Evolutionary conservation across 2,797 vertebrate genomes (phyloP), one percentile per base, ranked within the genome.

Genomic region (Micromesistius poutassou): DNA sequence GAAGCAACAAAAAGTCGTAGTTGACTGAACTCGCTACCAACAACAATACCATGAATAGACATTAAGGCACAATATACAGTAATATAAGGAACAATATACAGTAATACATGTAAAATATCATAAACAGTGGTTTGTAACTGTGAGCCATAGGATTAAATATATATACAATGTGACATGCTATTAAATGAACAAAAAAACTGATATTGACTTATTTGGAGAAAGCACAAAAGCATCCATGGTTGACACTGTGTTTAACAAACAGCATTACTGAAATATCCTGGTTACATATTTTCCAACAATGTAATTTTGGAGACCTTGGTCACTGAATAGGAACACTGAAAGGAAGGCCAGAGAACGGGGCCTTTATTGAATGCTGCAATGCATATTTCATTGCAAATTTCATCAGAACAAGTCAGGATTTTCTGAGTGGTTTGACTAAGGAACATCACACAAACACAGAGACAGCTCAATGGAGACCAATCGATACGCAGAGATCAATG

Each of bases 361-460:
- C n/a, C 22, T 62, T 62, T 25, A 62, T 62, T 19, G 46, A 62
- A 62, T 25, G 22, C n/a, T 62, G 5, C 9, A 62, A 62, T 62
- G 55, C 55, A 40, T 46, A 74, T 71, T 71, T 71, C 68, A 31
- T 14, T 25, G n/a, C 12, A 12, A 14, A 16, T 30, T 31, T 71
- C 28, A 71, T 71, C 68, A 71, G 6, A 71, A 71, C 30, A 31
- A 30, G 68, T 31, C 30, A 71, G 12, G 25, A n/a, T 28, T 66
- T 66, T 66, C 62, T 28, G 25, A 66, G 8, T 12, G 28, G 68
- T 71, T 71, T 71, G 28, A 71, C 68, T 62, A 8, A 62, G 22
- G 28, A 31, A 71, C 28, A 71, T 71, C 68, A 71, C 68, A 31
- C 68, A 31, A 31, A 71, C 68, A 71, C 68, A 71, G 28, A 31